phyloP scores from a whole-genome alignment of 2,888 invertebrate species.

The Nycteola revayana region DNA sequence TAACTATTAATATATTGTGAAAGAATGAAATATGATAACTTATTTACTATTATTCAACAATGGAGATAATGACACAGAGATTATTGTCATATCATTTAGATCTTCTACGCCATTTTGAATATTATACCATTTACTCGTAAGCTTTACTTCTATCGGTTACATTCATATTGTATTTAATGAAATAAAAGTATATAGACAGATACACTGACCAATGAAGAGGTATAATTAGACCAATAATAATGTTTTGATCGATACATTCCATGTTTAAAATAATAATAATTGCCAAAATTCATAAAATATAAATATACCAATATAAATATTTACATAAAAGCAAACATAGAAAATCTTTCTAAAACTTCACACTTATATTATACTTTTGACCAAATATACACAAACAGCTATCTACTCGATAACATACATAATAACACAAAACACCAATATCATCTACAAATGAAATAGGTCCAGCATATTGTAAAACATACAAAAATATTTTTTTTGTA shows the following conservation, averaged over 20 bases:
- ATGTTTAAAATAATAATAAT: too few species aligned
- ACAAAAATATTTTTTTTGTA: constrained; percentile 27
- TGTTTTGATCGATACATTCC: too few species aligned
- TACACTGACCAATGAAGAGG: too few species aligned
- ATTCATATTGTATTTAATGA: too few species aligned
- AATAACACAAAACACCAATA: constrained; percentile 29
- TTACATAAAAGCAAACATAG: too few species aligned
- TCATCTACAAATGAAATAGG: constrained; percentile 10
- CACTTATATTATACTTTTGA: constrained; percentile 30
- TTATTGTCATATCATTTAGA: constrained; percentile 38
- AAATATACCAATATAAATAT: too few species aligned
- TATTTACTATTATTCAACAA: too few species aligned
- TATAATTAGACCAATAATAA: too few species aligned
- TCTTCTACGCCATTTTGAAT: constrained; percentile 10
- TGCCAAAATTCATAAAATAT: too few species aligned
- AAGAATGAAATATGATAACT: too few species aligned
- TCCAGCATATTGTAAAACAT: constrained; percentile 29
- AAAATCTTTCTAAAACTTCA: constrained; percentile 16
- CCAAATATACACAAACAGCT: constrained; percentile 28
- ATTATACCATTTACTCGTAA: constrained; percentile 5
- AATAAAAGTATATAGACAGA: too few species aligned
- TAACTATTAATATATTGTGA: too few species aligned
- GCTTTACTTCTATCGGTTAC: constrained; percentile 4
- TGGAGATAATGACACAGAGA: constrained; percentile 31
- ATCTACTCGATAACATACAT: constrained; percentile 28